Percentiles rank a stretch among this genome's conserved stretches.
phyloP scores from a whole-genome alignment of 2,113 vertebrate species.

The Taxidea taxus region DNA sequence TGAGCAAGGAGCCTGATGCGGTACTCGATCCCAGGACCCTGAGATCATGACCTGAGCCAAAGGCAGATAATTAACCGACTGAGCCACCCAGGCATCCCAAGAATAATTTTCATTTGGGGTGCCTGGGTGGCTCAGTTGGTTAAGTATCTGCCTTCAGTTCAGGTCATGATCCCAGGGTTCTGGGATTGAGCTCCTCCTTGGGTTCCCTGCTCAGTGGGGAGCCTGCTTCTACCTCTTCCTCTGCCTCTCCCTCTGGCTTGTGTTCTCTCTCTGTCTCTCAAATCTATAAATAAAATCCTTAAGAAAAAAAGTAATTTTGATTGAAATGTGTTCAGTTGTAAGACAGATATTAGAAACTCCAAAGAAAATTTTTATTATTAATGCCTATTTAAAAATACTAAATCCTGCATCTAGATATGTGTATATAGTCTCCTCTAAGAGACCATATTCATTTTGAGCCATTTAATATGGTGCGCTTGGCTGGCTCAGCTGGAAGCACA shows the following conservation, averaged over 20 bases:
- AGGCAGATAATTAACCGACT: no score
- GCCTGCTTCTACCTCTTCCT: neutral
- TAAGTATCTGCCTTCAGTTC: neutral
- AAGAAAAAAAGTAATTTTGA: neutral
- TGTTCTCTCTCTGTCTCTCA: neutral
- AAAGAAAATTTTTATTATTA: conserved; percentile 28
- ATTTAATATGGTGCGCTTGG: neutral
- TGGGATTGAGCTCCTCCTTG: neutral
- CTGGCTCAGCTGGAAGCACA: neutral
- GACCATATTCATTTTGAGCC: neutral
- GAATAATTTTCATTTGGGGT: neutral
- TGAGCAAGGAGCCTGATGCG: no score
- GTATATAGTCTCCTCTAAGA: neutral
- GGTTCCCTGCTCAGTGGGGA: neutral
- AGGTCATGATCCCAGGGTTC: neutral
- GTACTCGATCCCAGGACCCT: no score
- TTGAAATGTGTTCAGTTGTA: neutral
- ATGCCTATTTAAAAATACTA: neutral
- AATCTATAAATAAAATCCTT: neutral
- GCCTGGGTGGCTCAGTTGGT: neutral
- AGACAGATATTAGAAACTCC: neutral
- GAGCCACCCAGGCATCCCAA: neutral
- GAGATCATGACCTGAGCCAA: no score
- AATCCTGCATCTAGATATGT: neutral
- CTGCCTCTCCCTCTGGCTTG: neutral